Evolutionary conservation across 2,888 invertebrate species (phyloP).

Genomic region (Osmoderma eremita): DNA sequence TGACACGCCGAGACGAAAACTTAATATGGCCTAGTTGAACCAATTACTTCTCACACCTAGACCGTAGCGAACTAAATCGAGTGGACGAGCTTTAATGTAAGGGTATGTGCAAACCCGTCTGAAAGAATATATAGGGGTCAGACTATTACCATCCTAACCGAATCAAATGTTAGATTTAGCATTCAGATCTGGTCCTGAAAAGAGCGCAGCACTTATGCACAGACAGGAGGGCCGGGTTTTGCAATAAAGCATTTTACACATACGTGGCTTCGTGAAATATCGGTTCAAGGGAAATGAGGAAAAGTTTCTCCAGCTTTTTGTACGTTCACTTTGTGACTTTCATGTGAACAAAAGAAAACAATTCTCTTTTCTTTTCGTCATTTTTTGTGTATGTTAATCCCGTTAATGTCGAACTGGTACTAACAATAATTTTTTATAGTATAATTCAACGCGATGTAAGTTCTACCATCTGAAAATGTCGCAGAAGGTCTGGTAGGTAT

Average conservation of each 20-base stretch:
- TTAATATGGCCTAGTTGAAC: constrained; percentile 5
- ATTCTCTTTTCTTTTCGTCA: too few species aligned
- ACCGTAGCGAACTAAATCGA: not conserved
- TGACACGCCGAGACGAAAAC: not conserved
- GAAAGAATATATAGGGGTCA: not conserved
- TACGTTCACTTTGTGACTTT: too few species aligned
- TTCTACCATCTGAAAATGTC: too few species aligned
- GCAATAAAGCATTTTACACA: constrained; percentile 15
- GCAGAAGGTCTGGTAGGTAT: too few species aligned
- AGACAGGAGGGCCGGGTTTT: not conserved
- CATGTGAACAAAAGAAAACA: too few species aligned
- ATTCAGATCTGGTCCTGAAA: constrained; percentile 4
- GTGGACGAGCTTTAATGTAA: constrained; percentile 2
- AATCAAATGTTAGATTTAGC: constrained; percentile 11
- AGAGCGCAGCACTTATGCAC: constrained; percentile 2
- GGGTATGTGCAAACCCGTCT: not conserved
- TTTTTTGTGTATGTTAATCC: too few species aligned
- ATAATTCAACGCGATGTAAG: too few species aligned
- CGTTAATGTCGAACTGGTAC: too few species aligned
- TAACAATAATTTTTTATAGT: too few species aligned
- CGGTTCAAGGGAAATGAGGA: too few species aligned
- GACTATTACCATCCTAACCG: not conserved
- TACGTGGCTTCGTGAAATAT: not conserved
- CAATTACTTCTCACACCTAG: not conserved
- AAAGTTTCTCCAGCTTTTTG: too few species aligned